Base-by-base conservation (phyloP, 1,140 invertebrate species). In the Akabosia matsudoensis region DNA sequence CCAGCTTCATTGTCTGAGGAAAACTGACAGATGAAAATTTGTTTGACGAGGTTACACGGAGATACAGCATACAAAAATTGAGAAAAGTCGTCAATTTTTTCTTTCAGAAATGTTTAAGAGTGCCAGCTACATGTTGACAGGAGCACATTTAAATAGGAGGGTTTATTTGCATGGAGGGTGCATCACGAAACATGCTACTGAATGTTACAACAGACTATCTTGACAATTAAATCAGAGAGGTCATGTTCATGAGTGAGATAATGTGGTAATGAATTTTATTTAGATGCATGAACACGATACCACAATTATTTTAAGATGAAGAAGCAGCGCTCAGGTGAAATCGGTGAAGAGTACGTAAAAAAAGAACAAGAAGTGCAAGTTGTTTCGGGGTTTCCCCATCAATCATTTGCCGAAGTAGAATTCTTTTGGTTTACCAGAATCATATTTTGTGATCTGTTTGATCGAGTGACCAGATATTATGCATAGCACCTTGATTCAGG, bases 361-460 rank as follows among this genome's bases (percentile, higher is more conserved):
- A 10, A 45, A 45, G 37, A 45, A 45, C 37, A 45, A 45, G 37
- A 45, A 45, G 37, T 45, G 37, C 18, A 56, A 56, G 54, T 56
- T 56, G 54, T 24, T 45, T 45, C 24, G 54, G 54, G 54, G 24
- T 56, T 56, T 56, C 54, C 54, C 54, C 54, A 56, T 56, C 54
- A 56, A 56, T 56, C 54, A 56, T 13, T 56, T 3, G 24, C n/a
- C n/a, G n/a, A n/a, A n/a, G n/a, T n/a, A n/a, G n/a, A n/a, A n/a
- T n/a, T n/a, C n/a, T n/a, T n/a, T n/a, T n/a, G n/a, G n/a, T 45
- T 45, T 45, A 45, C 18, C 37, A 45, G n/a, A n/a, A n/a, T 45
- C 18, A 10, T 45, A 45, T 45, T 45, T 45, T 45, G 37, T 45
- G 37, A 45, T 45, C 37, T 10, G 37, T 10, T 45, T 45, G 37